Percentiles rank a stretch among this genome's conserved stretches.
phyloP scores from a whole-genome alignment of 2,888 invertebrate species.

The Xylota segnis region DNA sequence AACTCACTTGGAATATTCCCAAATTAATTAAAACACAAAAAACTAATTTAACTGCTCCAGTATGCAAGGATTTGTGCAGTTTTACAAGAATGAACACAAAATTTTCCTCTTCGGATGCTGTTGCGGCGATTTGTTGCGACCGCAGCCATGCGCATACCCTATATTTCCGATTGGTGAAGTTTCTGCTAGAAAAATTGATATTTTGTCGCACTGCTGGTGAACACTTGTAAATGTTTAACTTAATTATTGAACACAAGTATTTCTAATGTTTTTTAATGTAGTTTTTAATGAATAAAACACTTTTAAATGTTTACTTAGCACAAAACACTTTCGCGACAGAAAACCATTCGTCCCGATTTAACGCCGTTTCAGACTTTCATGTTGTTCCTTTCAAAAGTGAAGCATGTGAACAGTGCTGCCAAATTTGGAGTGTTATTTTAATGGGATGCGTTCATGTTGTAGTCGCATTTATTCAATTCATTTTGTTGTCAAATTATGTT shows the following conservation, averaged over 20 bases:
- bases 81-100: conserved; percentile 40
- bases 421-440: neutral
- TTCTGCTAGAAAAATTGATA: conserved; percentile 2
- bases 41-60: neutral
- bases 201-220: neutral
- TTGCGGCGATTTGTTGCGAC: conserved; percentile 75
- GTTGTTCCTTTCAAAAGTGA: conserved; percentile 25
- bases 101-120: conserved; percentile 55
- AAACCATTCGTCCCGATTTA: conserved; percentile 45
- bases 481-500: too few species aligned
- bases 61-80: conserved; percentile 31
- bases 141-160: conserved; percentile 70
- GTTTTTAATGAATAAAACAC: conserved; percentile 8
- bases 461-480: too few species aligned
- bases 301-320: conserved; percentile 21
- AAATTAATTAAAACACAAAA: too few species aligned
- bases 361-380: conserved; percentile 57
- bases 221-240: neutral
- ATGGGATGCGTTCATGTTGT: conserved; percentile 20
- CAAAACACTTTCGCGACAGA: conserved; percentile 44
- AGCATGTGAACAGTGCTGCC: conserved; percentile 39
- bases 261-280: neutral
- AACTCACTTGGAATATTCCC: conserved; percentile 21
- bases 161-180: conserved; percentile 31
- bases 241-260: neutral